A percentile compares a stretch with the other conserved stretches of the same genome.
These are phyloP conservation scores for Catocala nupta DNA, from an alignment of 2,888 invertebrate species.

Conservation along the genomic window DNA sequence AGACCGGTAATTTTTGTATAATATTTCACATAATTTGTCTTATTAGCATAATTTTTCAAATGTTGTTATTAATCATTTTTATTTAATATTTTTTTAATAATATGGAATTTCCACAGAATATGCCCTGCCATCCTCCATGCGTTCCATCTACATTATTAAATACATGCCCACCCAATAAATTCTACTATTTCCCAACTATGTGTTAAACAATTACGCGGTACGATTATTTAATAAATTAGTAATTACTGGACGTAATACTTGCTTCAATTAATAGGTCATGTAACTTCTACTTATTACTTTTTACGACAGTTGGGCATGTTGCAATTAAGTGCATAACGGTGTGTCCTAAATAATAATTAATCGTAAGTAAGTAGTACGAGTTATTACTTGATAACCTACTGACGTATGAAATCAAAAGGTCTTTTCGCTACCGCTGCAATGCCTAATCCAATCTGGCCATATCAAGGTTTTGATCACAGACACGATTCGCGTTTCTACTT, in stretches of 20 bases:
- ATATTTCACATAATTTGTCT: too few relatives aligned
- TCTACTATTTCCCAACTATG: background rate
- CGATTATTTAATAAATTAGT: conserved; percentile 3
- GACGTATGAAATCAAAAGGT: background rate
- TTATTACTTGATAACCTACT: background rate
- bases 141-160: too few relatives aligned
- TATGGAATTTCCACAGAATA: too few relatives aligned
- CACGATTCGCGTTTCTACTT: too few relatives aligned
- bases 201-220: conserved; percentile 2
- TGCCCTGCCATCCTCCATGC: too few relatives aligned
- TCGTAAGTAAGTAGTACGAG: background rate
- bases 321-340: background rate
- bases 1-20: too few relatives aligned
- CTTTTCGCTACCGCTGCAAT: background rate
- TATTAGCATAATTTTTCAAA: too few relatives aligned
- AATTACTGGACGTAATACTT: conserved; percentile 3
- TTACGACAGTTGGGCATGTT: conserved; percentile 4
- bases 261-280: conserved; percentile 3
- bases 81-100: too few relatives aligned
- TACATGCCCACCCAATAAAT: too few relatives aligned
- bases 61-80: too few relatives aligned
- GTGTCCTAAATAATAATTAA: background rate
- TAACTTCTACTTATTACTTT: background rate
- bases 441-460: too few relatives aligned
- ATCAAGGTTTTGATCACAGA: too few relatives aligned